These are phyloP conservation scores for Pelodytes ibericus DNA, from an alignment of 2,797 vertebrate genomes.

Conservation along the genomic window DNA sequence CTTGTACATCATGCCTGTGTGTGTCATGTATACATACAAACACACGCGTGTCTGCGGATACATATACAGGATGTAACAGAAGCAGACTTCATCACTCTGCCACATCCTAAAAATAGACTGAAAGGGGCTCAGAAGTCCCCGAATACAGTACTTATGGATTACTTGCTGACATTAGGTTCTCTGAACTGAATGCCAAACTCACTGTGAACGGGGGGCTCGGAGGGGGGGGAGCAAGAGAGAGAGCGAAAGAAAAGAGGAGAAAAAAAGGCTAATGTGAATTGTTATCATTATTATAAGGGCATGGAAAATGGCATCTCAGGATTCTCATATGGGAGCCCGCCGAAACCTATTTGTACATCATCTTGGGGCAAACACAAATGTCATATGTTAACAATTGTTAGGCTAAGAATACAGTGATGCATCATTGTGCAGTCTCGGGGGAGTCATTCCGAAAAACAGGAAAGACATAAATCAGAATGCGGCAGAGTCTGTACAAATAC, in stretches of 20 bases:
- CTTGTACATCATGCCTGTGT: no score
- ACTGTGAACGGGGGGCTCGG: constrained; percentile 60
- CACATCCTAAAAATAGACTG: constrained; percentile 69
- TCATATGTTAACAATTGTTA: constrained; percentile 63
- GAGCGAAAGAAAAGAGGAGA: neutral
- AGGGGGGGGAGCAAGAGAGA: constrained; percentile 9
- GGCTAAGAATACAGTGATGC: constrained; percentile 58
- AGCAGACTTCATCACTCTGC: constrained; percentile 52
- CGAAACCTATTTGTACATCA: constrained; percentile 66
- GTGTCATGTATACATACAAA: no score
- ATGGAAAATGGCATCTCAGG: constrained; percentile 66
- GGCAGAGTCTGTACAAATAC: constrained; percentile 26
- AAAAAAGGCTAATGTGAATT: constrained; percentile 57
- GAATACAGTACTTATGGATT: constrained; percentile 65
- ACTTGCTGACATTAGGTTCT: constrained; percentile 72
- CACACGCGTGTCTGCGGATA: no score
- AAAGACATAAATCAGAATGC: constrained; percentile 34
- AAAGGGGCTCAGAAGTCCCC: constrained; percentile 56
- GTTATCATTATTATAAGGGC: constrained; percentile 66
- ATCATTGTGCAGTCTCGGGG: constrained; percentile 50
- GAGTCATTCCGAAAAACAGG: constrained; percentile 41
- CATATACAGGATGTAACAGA: no score
- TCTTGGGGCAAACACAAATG: constrained; percentile 65
- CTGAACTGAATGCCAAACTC: constrained; percentile 71
- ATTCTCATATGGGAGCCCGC: constrained; percentile 64